Conservation (phyloP, 37 sponge, comb jelly and placozoan genomes). For the Chondrosia reniformis region DNA sequence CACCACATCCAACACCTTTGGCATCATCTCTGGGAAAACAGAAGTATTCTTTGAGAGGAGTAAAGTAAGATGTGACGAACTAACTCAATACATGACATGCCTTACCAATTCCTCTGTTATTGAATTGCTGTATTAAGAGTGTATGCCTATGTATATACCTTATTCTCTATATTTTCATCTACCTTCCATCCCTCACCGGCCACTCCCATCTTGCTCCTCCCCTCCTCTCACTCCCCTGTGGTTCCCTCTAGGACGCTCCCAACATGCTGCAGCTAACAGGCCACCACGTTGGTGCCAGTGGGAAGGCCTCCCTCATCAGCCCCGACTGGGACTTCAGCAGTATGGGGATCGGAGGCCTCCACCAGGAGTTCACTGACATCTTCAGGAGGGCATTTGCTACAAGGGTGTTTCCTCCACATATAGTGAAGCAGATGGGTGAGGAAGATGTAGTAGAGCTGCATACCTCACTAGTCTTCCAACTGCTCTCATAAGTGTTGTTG, state of each 20-base stretch:
- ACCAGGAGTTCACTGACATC: constrained; percentile 92
- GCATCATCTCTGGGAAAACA: constrained; percentile 36
- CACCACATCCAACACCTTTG: neutral
- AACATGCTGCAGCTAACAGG: constrained; percentile 69
- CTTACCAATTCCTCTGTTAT: too few relatives aligned
- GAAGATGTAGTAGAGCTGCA: too few relatives aligned
- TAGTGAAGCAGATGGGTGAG: constrained; percentile 87
- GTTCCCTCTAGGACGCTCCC: neutral
- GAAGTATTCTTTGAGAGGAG: constrained; percentile 58
- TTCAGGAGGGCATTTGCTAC: constrained; percentile 99
- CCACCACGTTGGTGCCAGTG: constrained; percentile 29
- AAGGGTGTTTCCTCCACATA: constrained; percentile 92
- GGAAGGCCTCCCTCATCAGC: constrained; percentile 74
- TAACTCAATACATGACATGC: too few relatives aligned
- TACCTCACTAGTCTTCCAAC: too few relatives aligned
- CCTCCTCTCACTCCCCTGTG: neutral
- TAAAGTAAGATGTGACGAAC: too few relatives aligned
- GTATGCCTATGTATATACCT: neutral
- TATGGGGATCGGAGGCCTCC: constrained; percentile 98
- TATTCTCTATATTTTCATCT: neutral
- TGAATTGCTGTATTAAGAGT: too few relatives aligned
- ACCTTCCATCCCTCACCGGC: too few relatives aligned
- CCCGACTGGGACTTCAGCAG: constrained; percentile 96
- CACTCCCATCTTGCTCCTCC: too few relatives aligned
- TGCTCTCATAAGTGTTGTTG: too few relatives aligned